phyloP scores from a whole-genome alignment of 2,113 vertebrate species.

The Lates calcarifer region DNA sequence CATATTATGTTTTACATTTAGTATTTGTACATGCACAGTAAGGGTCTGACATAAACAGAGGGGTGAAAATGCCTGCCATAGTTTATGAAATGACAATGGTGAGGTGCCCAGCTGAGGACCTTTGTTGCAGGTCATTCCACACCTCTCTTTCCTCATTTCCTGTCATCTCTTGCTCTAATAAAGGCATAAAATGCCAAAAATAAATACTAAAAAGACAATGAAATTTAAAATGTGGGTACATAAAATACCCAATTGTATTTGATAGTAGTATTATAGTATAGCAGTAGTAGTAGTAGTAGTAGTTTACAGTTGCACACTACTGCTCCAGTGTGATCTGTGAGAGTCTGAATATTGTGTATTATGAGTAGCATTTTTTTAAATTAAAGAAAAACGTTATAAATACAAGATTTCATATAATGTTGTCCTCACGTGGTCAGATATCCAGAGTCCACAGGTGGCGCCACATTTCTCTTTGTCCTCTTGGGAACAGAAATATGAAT shows the following conservation, averaged over 20 bases:
- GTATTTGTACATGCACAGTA: background rate
- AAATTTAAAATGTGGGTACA: background rate
- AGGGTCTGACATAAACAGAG: background rate
- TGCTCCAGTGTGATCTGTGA: background rate
- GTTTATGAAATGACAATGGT: background rate
- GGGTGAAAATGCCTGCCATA: background rate
- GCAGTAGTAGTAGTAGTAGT: too few relatives aligned
- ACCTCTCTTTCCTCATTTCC: too few relatives aligned
- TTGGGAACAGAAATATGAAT: constrained; percentile 3
- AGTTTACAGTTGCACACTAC: background rate
- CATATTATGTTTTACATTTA: background rate
- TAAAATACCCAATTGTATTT: background rate
- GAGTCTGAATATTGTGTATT: background rate
- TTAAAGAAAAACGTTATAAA: background rate
- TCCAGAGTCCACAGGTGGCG: background rate
- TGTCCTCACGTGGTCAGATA: constrained; percentile 16
- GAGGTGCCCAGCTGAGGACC: background rate
- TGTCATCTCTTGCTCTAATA: too few relatives aligned
- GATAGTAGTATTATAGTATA: too few relatives aligned
- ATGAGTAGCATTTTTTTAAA: background rate
- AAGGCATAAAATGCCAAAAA: too few relatives aligned
- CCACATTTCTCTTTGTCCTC: background rate
- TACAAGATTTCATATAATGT: background rate
- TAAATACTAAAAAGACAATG: too few relatives aligned
- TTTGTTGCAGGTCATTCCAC: too few relatives aligned